Evolutionary conservation across 2,888 invertebrate genomes (phyloP).

Genomic region (Epistrophe grossulariae): DNA sequence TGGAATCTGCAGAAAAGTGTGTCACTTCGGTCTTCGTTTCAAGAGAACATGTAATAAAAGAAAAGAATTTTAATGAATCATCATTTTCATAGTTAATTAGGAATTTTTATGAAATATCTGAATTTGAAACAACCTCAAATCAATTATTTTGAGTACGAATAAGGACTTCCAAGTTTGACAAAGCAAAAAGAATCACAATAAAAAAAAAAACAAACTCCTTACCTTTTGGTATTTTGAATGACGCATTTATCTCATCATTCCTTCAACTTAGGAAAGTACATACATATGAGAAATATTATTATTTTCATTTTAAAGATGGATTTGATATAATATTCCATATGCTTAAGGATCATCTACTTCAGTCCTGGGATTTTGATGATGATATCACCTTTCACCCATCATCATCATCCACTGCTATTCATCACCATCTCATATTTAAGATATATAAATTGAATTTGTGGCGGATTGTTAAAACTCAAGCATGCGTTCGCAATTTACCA

Average conservation of each 20-base stretch:
- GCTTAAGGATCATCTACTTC: slow-evolving; percentile 3
- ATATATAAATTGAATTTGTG: slow-evolving; percentile 73
- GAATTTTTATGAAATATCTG: too few species aligned
- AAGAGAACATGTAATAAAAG: too few species aligned
- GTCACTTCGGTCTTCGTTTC: too few species aligned
- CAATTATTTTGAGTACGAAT: too few species aligned
- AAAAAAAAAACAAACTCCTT: background rate
- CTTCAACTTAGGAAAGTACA: background rate
- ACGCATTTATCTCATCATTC: background rate
- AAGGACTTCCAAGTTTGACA: too few species aligned
- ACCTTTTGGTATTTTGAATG: background rate
- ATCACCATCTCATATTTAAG: slow-evolving; percentile 62
- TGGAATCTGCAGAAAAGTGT: too few species aligned
- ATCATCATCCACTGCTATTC: slow-evolving; percentile 43
- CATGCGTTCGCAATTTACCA: slow-evolving; percentile 74
- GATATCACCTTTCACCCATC: slow-evolving; percentile 27
- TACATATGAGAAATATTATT: background rate
- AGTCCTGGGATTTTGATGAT: slow-evolving; percentile 5
- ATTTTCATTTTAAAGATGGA: background rate
- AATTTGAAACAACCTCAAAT: too few species aligned
- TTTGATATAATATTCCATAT: background rate
- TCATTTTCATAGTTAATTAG: too few species aligned
- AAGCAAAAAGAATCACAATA: background rate
- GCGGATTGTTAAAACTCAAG: slow-evolving; percentile 73
- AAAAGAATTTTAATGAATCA: too few species aligned